Base-by-base conservation (phyloP, 1,140 invertebrate genomes). In the Palaemon carinicauda region DNA sequence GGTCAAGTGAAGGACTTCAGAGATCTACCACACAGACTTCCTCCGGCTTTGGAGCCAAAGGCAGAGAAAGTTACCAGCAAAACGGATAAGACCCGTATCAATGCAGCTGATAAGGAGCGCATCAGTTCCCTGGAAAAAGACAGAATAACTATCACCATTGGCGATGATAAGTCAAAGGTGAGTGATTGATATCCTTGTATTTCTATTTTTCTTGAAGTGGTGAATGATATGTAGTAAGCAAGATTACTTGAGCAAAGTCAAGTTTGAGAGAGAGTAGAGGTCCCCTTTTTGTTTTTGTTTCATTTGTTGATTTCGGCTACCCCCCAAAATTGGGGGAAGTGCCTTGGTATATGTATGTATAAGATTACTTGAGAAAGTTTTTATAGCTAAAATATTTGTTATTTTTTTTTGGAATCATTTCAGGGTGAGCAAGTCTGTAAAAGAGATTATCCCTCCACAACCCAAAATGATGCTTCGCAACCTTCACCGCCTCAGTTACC, bases 401-500 rank as follows among this genome's bases (percentile, higher is more conserved):
- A 41, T 5, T 41, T 41, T 41, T 9, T 27, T 15, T 69, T 69
- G 29, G 24, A 27, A 27, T 27, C 12, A 14, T 15, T n/a, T 33
- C 60, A 81, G 80, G 80, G 33, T 60, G 80, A 81, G 19, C 1
- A 41, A 71, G 69, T 27, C 53, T 65, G 71, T 71, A 41, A 29
- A 52, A 86, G 88, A 2, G 88, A 90, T 21, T 88, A 89, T 54
- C 80, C 53, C 17, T 51, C 87, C 50, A 51, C 71, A 81, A 60
- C 73, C 51, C 74, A 79, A 17, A 79, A 86, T 53, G 54, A 54
- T 24, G 51, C 19, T 86, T 85, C 27, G 65, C 83, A 73, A 89
- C 89, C 82, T 91, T 33, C 71, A 33, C 87, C 92, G 60, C 92
- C 92, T 5, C 90, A 91, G 73, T 88, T 93, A 29, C 92, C 92